Evolutionary conservation across 2,888 invertebrate species (phyloP), one percentile per base, ranked within the genome.

Genomic region (Steinernema hermaphroditum): DNA sequence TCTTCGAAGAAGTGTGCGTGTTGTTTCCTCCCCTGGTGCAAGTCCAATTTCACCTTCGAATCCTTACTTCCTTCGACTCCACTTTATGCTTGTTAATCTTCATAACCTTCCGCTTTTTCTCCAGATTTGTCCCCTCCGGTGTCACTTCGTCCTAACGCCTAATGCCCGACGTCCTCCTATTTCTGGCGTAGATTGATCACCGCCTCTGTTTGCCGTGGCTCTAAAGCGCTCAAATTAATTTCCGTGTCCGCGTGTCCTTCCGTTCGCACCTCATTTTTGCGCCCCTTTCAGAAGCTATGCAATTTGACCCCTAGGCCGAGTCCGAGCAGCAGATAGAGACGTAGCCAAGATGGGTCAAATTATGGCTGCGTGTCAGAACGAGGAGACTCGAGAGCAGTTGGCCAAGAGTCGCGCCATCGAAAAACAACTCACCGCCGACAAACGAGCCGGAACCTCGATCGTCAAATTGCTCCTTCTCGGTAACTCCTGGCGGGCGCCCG

Each of bases 361-460:
- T 34, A 68, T 71, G 68, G 68, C 75, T 29, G 50, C 74, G 34
- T 80, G 81, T 71, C 77, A 80, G 73, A 81, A 72, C 68, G 80
- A 81, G 70, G 80, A 80, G 75, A 81, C 72, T 37, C 76, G 79
- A 2, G 80, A 80, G 34, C 80, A 80, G 49, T 69, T 79, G 71
- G 70, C 75, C 29, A 81, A 81, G 69, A 77, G 70, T 74, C 82
- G 79, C 69, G 85, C 84, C 70, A 85, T 85, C 70, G 85, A 85
- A 71, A 81, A 82, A 74, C 85, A 86, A 72, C 69, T 85, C n/a
- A 83, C 81, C 71, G 78, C 78, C 16, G 85, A 85, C 76, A 84
- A 86, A 49, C 74, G 85, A 57, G 79, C 81, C n/a, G 82, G 78
- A 0, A 82, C 82, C 37, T 81, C 81, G 69, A 85, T 86, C 57